phyloP scores from a whole-genome alignment of 2,113 vertebrate genomes.

The Limanda limanda region DNA sequence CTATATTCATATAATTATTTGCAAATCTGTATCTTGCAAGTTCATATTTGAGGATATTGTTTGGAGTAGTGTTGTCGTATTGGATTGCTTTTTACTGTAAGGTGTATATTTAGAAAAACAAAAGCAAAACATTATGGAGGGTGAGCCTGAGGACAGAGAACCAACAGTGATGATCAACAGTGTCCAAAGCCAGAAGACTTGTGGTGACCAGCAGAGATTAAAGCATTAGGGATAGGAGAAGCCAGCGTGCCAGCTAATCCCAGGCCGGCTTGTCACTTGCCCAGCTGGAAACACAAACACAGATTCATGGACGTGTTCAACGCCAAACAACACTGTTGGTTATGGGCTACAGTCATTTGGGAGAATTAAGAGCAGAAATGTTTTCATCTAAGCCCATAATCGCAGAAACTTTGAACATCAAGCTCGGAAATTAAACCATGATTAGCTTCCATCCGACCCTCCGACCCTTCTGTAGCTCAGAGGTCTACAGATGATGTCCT shows the following conservation, averaged over 20 bases:
- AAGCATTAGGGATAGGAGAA: constrained; percentile 82
- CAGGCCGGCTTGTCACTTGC: constrained; percentile 64
- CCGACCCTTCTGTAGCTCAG: constrained; percentile 36
- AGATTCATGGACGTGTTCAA: constrained; percentile 35
- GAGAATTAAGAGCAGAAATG: not conserved
- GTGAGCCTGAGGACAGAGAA: constrained; percentile 6
- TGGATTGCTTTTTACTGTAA: not conserved
- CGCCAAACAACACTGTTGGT: constrained; percentile 6
- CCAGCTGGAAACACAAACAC: constrained; percentile 70
- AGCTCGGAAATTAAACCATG: constrained; percentile 7
- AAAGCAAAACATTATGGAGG: not conserved
- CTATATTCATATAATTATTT: no score
- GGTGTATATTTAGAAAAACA: not conserved
- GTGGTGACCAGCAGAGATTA: constrained; percentile 74
- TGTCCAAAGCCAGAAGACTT: constrained; percentile 57
- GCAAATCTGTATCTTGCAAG: no score
- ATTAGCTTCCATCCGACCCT: constrained; percentile 25
- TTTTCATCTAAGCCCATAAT: not conserved
- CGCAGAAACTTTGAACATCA: not conserved
- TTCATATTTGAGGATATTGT: not conserved
- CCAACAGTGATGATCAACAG: constrained; percentile 41
- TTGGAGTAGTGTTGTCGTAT: not conserved
- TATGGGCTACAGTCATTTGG: not conserved
- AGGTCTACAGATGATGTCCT: constrained; percentile 38
- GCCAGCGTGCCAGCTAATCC: constrained; percentile 81